Evolutionary conservation across 2,888 invertebrate genomes (phyloP).

Genomic region (Cerastoderma edule): DNA sequence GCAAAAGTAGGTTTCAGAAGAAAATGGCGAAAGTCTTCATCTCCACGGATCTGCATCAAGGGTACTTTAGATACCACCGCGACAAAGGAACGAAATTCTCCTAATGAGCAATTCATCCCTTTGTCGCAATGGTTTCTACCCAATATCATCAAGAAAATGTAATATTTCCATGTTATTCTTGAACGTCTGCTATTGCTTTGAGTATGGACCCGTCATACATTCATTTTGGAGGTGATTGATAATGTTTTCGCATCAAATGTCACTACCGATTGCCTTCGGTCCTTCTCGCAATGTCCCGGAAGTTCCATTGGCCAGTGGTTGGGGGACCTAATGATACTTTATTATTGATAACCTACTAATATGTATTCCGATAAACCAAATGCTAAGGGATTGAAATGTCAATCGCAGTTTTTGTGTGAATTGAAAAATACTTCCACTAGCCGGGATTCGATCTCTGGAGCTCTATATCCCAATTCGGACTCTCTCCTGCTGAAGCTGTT

Average conservation of each 20-base stretch:
- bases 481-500: too few species aligned
- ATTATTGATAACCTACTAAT: too few species aligned
- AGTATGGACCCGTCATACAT: background rate
- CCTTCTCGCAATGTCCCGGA: constrained; percentile 34
- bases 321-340: too few species aligned
- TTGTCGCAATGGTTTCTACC: background rate
- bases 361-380: too few species aligned
- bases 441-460: too few species aligned
- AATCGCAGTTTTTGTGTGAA: too few species aligned
- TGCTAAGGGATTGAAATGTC: too few species aligned
- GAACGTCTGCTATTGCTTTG: background rate
- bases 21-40: too few species aligned
- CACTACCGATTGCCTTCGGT: constrained; percentile 13
- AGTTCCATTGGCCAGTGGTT: constrained; percentile 25
- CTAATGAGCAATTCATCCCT: constrained; percentile 1
- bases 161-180: background rate
- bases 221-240: constrained; percentile 18
- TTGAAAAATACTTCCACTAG: too few species aligned
- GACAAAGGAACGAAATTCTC: background rate
- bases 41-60: background rate
- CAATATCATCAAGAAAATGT: background rate
- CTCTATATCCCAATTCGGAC: too few species aligned
- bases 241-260: constrained; percentile 6
- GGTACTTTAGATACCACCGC: background rate
- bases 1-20: background rate